Evolutionary conservation across 2,113 vertebrate species (phyloP).

Genomic region (Bubo bubo): DNA sequence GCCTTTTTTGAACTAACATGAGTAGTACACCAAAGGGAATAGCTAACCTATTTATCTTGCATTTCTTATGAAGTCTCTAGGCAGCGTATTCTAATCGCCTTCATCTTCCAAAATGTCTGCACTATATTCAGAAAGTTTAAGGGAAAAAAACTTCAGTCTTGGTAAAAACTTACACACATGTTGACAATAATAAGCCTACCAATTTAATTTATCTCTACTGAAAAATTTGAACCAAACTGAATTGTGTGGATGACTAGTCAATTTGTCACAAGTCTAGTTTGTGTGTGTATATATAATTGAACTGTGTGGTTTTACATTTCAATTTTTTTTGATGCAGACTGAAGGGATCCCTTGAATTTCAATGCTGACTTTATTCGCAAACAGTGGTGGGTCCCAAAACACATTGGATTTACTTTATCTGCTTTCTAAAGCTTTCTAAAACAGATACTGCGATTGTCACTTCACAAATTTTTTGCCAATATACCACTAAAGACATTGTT

Average conservation of each 20-base stretch:
- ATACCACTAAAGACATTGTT: background rate
- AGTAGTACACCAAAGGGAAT: background rate
- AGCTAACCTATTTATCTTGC: slow-evolving; percentile 42
- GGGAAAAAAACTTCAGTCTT: background rate
- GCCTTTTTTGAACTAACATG: background rate
- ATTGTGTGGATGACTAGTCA: background rate
- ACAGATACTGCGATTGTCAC: background rate
- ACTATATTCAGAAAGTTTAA: background rate
- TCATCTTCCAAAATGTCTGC: slow-evolving; percentile 15
- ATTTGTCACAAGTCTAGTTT: background rate
- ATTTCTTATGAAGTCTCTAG: background rate
- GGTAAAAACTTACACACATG: background rate
- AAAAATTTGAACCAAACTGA: background rate
- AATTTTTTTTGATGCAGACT: background rate
- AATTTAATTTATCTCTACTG: background rate
- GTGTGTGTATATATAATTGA: background rate
- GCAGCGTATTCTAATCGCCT: background rate
- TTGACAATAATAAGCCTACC: background rate
- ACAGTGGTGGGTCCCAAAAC: background rate
- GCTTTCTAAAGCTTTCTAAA: background rate
- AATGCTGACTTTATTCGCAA: background rate
- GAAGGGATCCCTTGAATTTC: background rate
- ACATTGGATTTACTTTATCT: background rate
- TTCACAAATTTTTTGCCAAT: background rate
- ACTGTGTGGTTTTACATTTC: background rate